Evolutionary conservation across 2,113 vertebrate genomes (phyloP).

Genomic region (Macquaria ambigua): DNA sequence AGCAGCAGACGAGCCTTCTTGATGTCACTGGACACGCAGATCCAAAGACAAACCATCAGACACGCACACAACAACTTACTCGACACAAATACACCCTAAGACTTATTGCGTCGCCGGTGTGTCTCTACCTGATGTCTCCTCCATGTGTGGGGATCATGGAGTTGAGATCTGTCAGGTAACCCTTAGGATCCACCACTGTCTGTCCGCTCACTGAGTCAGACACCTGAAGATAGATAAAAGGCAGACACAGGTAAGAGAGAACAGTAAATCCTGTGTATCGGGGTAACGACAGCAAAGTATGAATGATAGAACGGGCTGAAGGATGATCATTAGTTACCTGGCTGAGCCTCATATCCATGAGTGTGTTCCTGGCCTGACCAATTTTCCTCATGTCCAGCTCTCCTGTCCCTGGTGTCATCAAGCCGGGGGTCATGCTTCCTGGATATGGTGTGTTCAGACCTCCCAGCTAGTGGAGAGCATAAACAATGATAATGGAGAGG

Average conservation of each 20-base stretch:
- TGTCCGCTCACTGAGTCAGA: constrained; percentile 98
- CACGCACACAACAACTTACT: neutral
- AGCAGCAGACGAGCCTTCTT: constrained; percentile 97
- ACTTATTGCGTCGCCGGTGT: fast-evolving
- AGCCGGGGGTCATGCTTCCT: constrained; percentile 95
- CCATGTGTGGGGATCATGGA: constrained; percentile 99
- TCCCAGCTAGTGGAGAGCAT: constrained; percentile 76
- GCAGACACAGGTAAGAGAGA: neutral
- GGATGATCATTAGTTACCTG: constrained; percentile 85
- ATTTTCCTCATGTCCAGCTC: constrained; percentile 99
- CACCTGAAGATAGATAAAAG: constrained; percentile 83
- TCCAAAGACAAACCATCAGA: constrained; percentile 19
- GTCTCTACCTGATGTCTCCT: constrained; percentile 95
- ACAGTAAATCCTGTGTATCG: neutral
- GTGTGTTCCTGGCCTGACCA: constrained; percentile 96
- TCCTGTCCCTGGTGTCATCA: constrained; percentile 96
- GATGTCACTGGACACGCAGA: constrained; percentile 89
- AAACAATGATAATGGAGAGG: constrained; percentile 18
- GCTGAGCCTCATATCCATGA: constrained; percentile 99
- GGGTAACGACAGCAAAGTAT: neutral
- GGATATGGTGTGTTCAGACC: constrained; percentile 96
- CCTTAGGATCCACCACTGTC: constrained; percentile 98
- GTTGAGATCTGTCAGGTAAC: constrained; percentile 97
- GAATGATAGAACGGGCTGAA: neutral
- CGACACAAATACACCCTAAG: neutral